Percentiles rank a stretch among this genome's conserved stretches.
Evolutionary conservation across 1,140 invertebrate species (phyloP).

Genomic region (Aphelinus atriplicis): DNA sequence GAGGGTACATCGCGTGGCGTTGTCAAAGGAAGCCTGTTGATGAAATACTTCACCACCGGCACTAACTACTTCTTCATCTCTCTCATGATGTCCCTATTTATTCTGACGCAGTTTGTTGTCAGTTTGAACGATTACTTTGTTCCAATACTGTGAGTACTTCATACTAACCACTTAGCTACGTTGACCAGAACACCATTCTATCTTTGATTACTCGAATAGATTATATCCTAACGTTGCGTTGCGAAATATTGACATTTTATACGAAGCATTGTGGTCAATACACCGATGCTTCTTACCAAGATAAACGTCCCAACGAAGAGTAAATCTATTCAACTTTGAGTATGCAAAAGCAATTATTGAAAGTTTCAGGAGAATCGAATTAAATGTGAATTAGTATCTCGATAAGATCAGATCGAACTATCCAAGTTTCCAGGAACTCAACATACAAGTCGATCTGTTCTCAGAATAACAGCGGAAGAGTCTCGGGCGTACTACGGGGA

Average conservation of each 20-base stretch:
- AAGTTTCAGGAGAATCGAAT: no score
- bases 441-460: neutral
- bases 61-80: constrained; percentile 67
- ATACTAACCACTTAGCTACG: no score
- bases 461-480: constrained; percentile 31
- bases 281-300: no score
- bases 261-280: no score
- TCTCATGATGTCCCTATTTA: constrained; percentile 66
- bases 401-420: neutral
- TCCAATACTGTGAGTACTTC: constrained; percentile 69
- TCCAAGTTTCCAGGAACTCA: neutral
- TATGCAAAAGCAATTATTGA: no score
- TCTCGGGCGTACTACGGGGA: constrained; percentile 24
- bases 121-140: constrained; percentile 77
- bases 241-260: no score
- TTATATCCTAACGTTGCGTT: no score
- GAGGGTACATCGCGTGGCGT: constrained; percentile 70
- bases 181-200: no score
- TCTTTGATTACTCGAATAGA: no score
- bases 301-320: no score
- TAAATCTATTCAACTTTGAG: neutral
- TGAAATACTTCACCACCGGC: constrained; percentile 72
- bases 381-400: neutral
- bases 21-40: constrained; percentile 72
- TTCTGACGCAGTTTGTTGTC: constrained; percentile 71